Base-by-base conservation (phyloP, 2,797 vertebrate species). In the Hafferia zeledoni region DNA sequence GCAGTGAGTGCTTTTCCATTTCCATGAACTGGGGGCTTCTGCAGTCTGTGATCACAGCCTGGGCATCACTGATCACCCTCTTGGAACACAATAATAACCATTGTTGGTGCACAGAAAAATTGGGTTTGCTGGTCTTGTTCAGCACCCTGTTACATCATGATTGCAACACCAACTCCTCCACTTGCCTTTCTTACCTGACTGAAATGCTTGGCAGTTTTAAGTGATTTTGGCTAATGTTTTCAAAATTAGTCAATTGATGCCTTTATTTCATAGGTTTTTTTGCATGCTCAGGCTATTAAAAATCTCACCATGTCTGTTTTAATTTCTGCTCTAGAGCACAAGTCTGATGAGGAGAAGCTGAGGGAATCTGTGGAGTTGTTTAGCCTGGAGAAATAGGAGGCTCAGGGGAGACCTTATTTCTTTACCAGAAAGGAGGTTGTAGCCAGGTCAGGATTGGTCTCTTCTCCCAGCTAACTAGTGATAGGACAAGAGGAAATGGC, bases 391-490 rank as follows among this genome's bases (percentile, higher is more conserved):
- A 41, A 78, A 33, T 35, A 78, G 18, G 22, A 83, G 22, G 39
- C 22, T 83, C 59, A 60, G 39, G 33, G 33, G 39, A 60, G 25
- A 28, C 18, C 3, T 71, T 19, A 11, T 7, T 25, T 16, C 6
- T 27, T 39, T 35, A 27, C 17, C 25, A 53, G 39, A 13, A 35
- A 72, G 6, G 18, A 78, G 25, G 15, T 1, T 20, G 16, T 9
- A 60, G 17, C 39, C 59, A 35, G 13, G 59, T 22, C 19, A 7
- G 23, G 27, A 5, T 8, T 0, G 0, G 14, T 12, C 17, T 78
- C 11, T 83, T 47, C 22, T 78, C 25, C 15, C 59, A 35, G 22
- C 20, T 41, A 59, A 52, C 5, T 18, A 53, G 50, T 15, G 31
- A 37, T 17, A 18, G 17, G 14, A 35, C 22, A 15, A 47, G 46